Evolutionary conservation across 2,888 invertebrate genomes (phyloP).

Genomic region (Acleris literana): DNA sequence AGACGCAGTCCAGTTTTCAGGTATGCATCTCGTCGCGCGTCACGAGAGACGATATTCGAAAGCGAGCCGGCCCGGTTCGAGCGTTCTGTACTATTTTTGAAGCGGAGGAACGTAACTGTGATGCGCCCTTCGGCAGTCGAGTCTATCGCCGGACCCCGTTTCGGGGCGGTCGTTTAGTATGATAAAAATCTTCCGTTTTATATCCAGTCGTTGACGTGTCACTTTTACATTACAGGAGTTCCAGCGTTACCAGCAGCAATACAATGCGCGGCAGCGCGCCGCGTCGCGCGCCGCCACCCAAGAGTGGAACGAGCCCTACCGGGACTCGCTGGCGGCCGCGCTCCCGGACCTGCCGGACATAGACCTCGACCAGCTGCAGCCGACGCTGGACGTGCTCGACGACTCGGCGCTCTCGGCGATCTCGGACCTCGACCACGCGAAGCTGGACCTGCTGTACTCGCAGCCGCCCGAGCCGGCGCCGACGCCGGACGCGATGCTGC

Average conservation of each 20-base stretch:
- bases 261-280: constrained; percentile 83
- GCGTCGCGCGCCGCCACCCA: constrained; percentile 65
- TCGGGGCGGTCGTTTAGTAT: too few species aligned
- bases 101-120: too few species aligned
- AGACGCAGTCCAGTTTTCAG: constrained; percentile 85
- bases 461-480: constrained; percentile 18
- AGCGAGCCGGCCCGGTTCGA: too few species aligned
- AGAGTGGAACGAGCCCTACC: constrained; percentile 79
- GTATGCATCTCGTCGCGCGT: constrained; percentile 43
- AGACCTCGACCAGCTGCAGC: constrained; percentile 87
- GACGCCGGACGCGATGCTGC: constrained; percentile 34
- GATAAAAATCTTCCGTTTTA: too few species aligned
- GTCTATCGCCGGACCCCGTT: too few species aligned
- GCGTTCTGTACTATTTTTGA: too few species aligned
- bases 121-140: too few species aligned
- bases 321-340: constrained; percentile 68
- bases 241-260: constrained; percentile 86
- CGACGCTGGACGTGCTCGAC: constrained; percentile 77
- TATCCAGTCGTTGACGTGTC: background rate
- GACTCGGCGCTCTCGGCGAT: constrained; percentile 72
- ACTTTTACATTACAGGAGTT: constrained; percentile 75
- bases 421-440: constrained; percentile 73
- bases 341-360: constrained; percentile 75
- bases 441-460: constrained; percentile 67
- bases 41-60: too few species aligned